phyloP scores from a whole-genome alignment of 2,797 vertebrate genomes.

The Sebastes paucispinis region DNA sequence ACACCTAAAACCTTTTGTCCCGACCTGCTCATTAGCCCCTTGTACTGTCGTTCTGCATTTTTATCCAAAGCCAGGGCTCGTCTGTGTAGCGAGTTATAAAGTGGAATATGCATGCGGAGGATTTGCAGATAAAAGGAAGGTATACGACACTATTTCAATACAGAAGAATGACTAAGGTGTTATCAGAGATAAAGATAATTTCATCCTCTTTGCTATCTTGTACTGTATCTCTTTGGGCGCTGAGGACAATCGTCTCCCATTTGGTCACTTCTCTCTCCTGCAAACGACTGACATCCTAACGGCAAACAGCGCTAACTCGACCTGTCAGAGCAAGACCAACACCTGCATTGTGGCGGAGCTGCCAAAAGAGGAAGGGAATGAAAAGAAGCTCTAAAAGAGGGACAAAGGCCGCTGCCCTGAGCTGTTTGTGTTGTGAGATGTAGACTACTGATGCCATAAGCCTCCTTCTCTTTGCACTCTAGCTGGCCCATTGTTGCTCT shows the following conservation, averaged over 20 bases:
- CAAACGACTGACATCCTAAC: conserved; percentile 78
- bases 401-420: conserved; percentile 78
- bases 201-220: conserved; percentile 56
- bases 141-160: neutral
- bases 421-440: conserved; percentile 79
- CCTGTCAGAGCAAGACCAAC: conserved; percentile 74
- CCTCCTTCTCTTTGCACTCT: conserved; percentile 66
- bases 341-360: conserved; percentile 71
- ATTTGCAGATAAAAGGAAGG: conserved; percentile 26
- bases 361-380: conserved; percentile 73
- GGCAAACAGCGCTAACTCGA: conserved; percentile 71
- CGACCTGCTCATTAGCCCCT: conserved; percentile 65
- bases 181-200: conserved; percentile 30
- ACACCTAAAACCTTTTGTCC: conserved; percentile 75
- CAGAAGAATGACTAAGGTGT: conserved; percentile 7
- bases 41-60: conserved; percentile 29
- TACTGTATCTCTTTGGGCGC: conserved; percentile 42
- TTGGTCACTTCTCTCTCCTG: conserved; percentile 65
- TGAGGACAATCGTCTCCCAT: conserved; percentile 64
- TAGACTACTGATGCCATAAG: conserved; percentile 66
- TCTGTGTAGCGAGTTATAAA: neutral
- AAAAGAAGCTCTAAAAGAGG: conserved; percentile 46
- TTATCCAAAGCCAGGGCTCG: neutral
- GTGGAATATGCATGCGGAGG: neutral
- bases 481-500: conserved; percentile 72